Evolutionary conservation across 2,113 vertebrate genomes (phyloP), one percentile per base, ranked within the genome.

Genomic region (Cryptotis parvus): DNA sequence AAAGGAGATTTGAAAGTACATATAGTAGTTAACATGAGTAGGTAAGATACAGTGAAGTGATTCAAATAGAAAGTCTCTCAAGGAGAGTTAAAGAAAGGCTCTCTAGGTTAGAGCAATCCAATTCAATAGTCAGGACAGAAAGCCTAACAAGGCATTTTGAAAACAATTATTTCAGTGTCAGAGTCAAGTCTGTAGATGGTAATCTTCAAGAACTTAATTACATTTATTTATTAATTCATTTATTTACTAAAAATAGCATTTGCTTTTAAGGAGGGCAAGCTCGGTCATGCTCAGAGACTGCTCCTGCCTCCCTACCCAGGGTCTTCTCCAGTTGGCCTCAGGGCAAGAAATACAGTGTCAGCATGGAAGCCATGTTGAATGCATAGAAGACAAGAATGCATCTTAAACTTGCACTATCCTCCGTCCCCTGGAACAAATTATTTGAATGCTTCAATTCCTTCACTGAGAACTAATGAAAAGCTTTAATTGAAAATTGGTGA

Each of bases 151-250:
- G 5, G 1, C 20, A 78, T 88, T 74, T 83, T 49, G 65, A 82
- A 15, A 92, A 77, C 33, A 29, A 80, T 81, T 35, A 74, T 70
- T 91, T 94, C 24, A 41, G 70, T 74, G 6, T 2, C 31, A 76
- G 14, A 85, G 31, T 89, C 26, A 91, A 66, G 80, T 49, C 52
- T 72, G 9, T 29, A 26, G 9, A 3, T 41, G 43, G 20, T n/a
- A 52, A 61, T 20, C 10, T 49, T 6, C 55, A 37, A 16, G 3
- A 7, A 29, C 74, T 39, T 69, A 81, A 63, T n/a, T n/a, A n/a
- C 1, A 6, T 84, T 61, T 58, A 22, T 4, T 58, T 24, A 24
- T 58, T 58, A 58, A 24, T 58, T 58, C 55, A 58, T 58, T 58
- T 22, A 58, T 58, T 49, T 58, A 58, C 8, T 58, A 58, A 58